A percentile compares a stretch with the other conserved stretches of the same genome.
Evolutionary conservation across 2,113 vertebrate genomes (phyloP).

Genomic region (Apistogramma diplotaenia): DNA sequence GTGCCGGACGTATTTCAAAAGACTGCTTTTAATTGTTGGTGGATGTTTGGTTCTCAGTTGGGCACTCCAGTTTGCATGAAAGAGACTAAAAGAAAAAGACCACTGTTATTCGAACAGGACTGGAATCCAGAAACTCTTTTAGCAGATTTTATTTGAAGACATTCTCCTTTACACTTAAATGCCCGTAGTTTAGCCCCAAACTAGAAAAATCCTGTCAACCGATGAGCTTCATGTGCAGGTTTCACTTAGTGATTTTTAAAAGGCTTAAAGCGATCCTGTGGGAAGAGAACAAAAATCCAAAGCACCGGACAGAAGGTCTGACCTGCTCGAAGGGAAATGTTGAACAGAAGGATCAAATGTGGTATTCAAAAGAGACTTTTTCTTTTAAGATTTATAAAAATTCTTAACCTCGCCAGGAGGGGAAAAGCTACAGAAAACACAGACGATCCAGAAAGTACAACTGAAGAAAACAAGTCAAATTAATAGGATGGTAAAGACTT

Average conservation of each 20-base stretch:
- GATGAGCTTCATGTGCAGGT: background rate
- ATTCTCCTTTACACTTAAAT: background rate
- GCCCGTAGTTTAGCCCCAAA: slow-evolving; percentile 28
- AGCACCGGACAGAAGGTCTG: slow-evolving; percentile 22
- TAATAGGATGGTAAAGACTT: slow-evolving; percentile 64
- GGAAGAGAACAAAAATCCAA: background rate
- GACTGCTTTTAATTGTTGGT: slow-evolving; percentile 61
- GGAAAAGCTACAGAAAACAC: slow-evolving; percentile 16
- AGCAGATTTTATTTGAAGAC: slow-evolving; percentile 14
- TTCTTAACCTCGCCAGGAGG: slow-evolving; percentile 40
- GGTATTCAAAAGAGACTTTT: slow-evolving; percentile 15
- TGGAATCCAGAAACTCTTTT: slow-evolving; percentile 18
- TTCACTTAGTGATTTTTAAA: slow-evolving; percentile 9
- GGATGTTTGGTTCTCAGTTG: slow-evolving; percentile 54
- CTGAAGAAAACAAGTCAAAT: slow-evolving; percentile 69
- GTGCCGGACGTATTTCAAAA: slow-evolving; percentile 57
- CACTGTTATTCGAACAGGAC: slow-evolving; percentile 42
- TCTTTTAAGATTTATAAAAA: slow-evolving; percentile 46
- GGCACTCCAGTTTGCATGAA: background rate
- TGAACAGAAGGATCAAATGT: slow-evolving; percentile 37
- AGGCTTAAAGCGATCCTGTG: background rate
- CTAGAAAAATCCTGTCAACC: slow-evolving; percentile 9
- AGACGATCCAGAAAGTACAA: slow-evolving; percentile 38
- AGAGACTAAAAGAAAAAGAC: slow-evolving; percentile 26
- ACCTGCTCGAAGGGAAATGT: slow-evolving; percentile 47